Conservation (phyloP, 2,113 vertebrate species). For the Vulpes vulpes region DNA sequence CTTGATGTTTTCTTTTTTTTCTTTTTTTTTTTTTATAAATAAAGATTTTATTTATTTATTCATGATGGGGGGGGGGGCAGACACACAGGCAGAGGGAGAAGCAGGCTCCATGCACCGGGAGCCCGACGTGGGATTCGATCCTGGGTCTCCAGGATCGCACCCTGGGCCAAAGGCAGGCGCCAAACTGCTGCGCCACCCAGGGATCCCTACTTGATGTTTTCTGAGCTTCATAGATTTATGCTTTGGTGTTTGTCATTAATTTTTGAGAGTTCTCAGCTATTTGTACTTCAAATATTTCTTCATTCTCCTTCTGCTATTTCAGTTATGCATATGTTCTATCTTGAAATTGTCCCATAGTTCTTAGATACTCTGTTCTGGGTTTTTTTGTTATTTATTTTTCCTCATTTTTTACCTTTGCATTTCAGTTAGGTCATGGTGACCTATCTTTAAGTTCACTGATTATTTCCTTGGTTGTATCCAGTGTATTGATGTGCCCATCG, state of each 20-base stretch:
- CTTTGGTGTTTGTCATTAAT: background rate
- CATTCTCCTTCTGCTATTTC: background rate
- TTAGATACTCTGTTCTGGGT: background rate
- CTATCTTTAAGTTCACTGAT: background rate
- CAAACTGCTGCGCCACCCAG: too few species aligned
- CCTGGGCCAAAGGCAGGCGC: too few species aligned
- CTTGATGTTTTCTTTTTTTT: background rate
- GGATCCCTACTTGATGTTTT: background rate
- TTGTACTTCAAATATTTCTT: background rate
- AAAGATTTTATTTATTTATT: too few species aligned
- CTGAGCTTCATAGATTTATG: background rate
- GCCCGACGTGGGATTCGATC: too few species aligned
- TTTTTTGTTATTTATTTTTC: background rate
- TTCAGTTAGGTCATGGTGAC: background rate
- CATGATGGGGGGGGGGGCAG: too few species aligned
- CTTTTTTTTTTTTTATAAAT: too few species aligned
- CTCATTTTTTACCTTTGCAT: background rate
- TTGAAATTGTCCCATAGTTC: background rate
- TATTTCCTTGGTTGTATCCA: background rate
- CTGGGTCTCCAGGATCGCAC: too few species aligned
- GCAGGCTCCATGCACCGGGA: too few species aligned
- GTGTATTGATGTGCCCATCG: background rate
- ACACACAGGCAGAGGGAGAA: too few species aligned
- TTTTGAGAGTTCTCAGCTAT: background rate
- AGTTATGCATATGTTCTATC: background rate